These are phyloP conservation scores for Hanleya hanleyi DNA, from an alignment of 2,888 invertebrate species.

Conservation along the genomic window DNA sequence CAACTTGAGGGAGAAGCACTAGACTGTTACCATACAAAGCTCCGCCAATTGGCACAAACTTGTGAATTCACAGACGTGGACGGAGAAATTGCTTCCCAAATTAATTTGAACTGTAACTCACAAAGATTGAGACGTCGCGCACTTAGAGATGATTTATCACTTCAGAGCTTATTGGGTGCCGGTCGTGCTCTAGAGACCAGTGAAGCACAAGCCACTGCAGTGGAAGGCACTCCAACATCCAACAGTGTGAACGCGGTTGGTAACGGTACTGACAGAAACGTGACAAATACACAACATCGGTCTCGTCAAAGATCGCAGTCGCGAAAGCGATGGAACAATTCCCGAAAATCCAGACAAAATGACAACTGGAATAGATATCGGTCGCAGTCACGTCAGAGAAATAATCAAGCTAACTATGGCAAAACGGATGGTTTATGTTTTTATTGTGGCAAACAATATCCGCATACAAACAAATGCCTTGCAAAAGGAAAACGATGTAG, in stretches of 20 bases:
- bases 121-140: not conserved
- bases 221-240: not conserved
- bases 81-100: slow-evolving; percentile 8
- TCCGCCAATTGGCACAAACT: slow-evolving; percentile 8
- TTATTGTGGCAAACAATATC: slow-evolving; percentile 1
- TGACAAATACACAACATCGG: no score
- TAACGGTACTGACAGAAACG: not conserved
- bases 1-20: slow-evolving; percentile 10
- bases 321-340: no score
- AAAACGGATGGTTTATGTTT: no score
- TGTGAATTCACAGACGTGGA: slow-evolving; percentile 21
- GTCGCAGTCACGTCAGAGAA: no score
- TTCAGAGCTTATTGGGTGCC: slow-evolving; percentile 4
- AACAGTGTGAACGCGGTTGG: not conserved
- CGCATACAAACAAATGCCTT: not conserved
- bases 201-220: not conserved
- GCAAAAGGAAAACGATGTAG: slow-evolving; percentile 15
- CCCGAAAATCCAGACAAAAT: no score
- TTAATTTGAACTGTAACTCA: not conserved
- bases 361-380: no score
- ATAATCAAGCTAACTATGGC: no score
- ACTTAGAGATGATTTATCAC: not conserved
- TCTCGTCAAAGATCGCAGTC: no score
- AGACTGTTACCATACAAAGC: slow-evolving; percentile 8
- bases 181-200: slow-evolving; percentile 10